Evolutionary conservation across 1,140 invertebrate species (phyloP), one percentile per base, ranked within the genome.

Genomic region (Rhizoglyphus robini): DNA sequence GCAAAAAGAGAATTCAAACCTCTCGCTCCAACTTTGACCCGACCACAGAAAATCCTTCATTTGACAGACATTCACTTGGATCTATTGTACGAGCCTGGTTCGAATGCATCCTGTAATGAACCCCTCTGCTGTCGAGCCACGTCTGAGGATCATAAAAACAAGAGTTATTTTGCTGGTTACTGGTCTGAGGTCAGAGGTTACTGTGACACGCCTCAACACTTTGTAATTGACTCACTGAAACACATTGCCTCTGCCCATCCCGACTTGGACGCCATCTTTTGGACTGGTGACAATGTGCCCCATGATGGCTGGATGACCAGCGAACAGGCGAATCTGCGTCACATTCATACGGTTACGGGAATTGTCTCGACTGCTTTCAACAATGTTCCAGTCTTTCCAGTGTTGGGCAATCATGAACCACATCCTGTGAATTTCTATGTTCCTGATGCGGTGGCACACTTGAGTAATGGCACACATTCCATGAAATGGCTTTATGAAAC

Each of bases 321-420:
- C 0, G 75, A 79, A 46, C 75, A 82, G 38, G 31, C 51, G 13
- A 48, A 49, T 51, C 18, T 64, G 3, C 3, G n/a, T 13, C 63
- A 64, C 27, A 49, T 49, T 64, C 3, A 54, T 13, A 48, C 18
- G 15, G 47, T 64, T 2, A 30, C 63, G 13, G 31, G 27, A 23
- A 49, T 51, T 1, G 29, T 64, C 4, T 36, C 25, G 20, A 27
- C 51, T 76, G 82, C 64, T 90, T 67, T 64, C 46, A 78, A 80
- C 0, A 77, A 83, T 51, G 82, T 80, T 29, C 77, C 80, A 0
- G 78, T 94, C 1, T 85, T 83, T 73, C 83, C 86, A 2, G 79
- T 84, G 54, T 75, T 95, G 48, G 90, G 90, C 49, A 96, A 96
- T 74, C 91, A 96, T 70, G 91, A 96, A 76, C 81, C 87, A 41